phyloP scores from a whole-genome alignment of 2,797 vertebrate species.

The Setipinna tenuifilis region DNA sequence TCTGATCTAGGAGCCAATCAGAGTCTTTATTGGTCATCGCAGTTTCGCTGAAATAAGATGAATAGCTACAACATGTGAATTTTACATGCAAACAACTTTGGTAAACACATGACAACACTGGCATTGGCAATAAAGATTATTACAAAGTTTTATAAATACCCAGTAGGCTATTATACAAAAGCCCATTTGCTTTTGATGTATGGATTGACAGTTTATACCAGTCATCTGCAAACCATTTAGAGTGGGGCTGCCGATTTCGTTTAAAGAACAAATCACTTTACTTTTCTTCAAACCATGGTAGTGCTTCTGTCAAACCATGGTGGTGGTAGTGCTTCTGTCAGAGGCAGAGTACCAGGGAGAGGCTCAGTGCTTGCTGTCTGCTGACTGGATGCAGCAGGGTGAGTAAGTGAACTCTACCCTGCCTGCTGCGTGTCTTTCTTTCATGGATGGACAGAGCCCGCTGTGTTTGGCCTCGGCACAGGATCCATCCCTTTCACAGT shows the following conservation, averaged over 20 bases:
- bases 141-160: background rate
- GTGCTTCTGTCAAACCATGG: background rate
- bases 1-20: constrained; percentile 63
- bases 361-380: too few relatives aligned
- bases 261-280: background rate
- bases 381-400: background rate
- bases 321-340: background rate
- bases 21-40: constrained; percentile 33
- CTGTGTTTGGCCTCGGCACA: constrained; percentile 38
- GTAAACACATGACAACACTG: background rate
- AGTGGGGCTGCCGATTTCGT: background rate
- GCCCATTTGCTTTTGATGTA: background rate
- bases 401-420: background rate
- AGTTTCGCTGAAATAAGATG: background rate
- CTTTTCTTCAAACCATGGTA: background rate
- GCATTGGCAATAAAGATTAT: background rate
- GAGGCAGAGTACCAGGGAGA: too few relatives aligned
- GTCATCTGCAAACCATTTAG: background rate
- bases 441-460: constrained; percentile 39
- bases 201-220: background rate
- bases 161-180: background rate
- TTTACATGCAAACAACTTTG: background rate
- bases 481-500: constrained; percentile 41
- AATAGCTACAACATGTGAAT: background rate
- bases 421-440: constrained; percentile 25